Base-by-base conservation (phyloP, 2,113 vertebrate species). In the Odobenus rosmarus region DNA sequence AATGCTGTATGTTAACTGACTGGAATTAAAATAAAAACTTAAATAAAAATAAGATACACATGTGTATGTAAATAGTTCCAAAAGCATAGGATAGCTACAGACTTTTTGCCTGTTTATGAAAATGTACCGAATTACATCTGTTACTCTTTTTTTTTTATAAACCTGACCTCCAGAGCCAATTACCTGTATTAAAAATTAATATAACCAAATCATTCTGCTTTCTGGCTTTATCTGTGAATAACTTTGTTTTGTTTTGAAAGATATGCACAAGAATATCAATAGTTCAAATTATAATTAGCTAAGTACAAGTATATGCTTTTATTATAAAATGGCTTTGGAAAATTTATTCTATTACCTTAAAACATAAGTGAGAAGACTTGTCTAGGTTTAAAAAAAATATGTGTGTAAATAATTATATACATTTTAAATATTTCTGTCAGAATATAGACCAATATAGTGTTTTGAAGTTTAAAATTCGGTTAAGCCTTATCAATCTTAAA, bases 391-490 rank as follows among this genome's bases (percentile, higher is more conserved):
- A 64, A 72, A 64, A 77, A 93, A 49, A 57, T 90, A 3, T 53
- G 26, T 36, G 3, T 95, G 21, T 76, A 49, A 57, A 87, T 88
- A 88, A n/a, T 64, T 84, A 53, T 4, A 62, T 42, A 24, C 6
- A 88, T 62, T 90, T 92, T 42, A 67, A 61, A 67, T 82, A 4
- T 82, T 96, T 93, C n/a, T 71, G 61, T 93, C 33, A 83, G 33
- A 92, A 77, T 94, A 72, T 72, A 71, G 4, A 62, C 11, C 36
- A 82, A 7, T 55, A 76, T 71, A 93, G 33, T 7, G 53, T 95
- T 95, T 87, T 72, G 26, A 88, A 59, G 42, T 90, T 57, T 93
- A 57, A 88, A 90, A 67, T 93, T 85, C 61, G 90, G 15, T 76
- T 95, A 33, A 96, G 69, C 18, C 18, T 57, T 92, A 31, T 84